Evolutionary conservation across 2,888 invertebrate genomes (phyloP), one percentile per base, ranked within the genome.

Genomic region (Acrobasis consociella): DNA sequence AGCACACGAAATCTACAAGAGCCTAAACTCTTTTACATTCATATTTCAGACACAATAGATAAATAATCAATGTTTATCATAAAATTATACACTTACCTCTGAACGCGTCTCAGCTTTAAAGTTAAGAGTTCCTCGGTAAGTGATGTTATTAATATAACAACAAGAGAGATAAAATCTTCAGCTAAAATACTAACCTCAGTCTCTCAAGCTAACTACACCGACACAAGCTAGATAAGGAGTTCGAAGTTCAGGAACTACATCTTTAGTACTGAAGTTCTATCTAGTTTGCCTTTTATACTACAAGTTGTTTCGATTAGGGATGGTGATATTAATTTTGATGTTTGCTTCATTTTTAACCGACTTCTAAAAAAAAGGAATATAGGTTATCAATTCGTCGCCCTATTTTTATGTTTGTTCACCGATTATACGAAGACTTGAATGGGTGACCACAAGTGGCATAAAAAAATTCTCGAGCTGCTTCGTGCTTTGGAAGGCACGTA

Each of bases 231-330:
- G 22, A 42, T 42, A 42, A 42, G 39, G 56, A 42, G 56, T 56
- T 42, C 56, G 22, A 42, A 56, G 56, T 56, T 56, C 42, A 56
- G 42, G 42, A 56, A 56, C 56, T 56, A 13, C 42, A 39, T 7
- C 56, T 56, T 42, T 56, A 56, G 42, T 16, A 2, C 22, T 42
- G 56, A 56, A 56, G 55, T 17, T 56, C 16, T 8, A 56, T 22
- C 42, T 11, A 56, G 56, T 56, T 56, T 46, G 56, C 56, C 42
- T 56, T 56, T 56, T 56, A 46, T 42, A 56, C 42, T 42, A 22
- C 13, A 56, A 56, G 56, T 56, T 22, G 17, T 42, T 46, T 56
- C 56, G 42, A 42, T 56, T 42, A 42, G 5, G 22, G 42, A 22
- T 42, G 8, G 38, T 22, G 42, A 56, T 56, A 42, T 42, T 56